Base-by-base conservation (phyloP, 2,888 invertebrate genomes). In the Lycaena phlaeas region DNA sequence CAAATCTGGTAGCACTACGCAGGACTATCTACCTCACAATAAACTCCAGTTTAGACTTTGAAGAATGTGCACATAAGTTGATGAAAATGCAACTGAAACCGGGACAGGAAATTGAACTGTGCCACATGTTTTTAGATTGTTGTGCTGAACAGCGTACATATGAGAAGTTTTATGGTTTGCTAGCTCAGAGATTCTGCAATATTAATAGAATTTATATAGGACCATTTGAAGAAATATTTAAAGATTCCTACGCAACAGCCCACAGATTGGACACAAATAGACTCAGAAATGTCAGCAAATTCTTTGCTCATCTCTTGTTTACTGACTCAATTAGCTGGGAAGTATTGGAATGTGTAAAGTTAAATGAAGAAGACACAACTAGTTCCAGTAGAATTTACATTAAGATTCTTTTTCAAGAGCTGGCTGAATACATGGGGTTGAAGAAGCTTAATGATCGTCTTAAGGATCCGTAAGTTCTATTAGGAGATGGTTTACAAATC, bases 61-160 rank as follows among this genome's bases (percentile, higher is more conserved):
- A 99, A 69, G 99, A 99, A 85, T 98, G 98, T 69, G 97, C 97
- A 2, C 99, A 99, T 69, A 99, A 99, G 69, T 81, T 99, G 1
- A 90, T 99, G 87, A 98, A 97, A 75, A 94, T 99, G 94, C 93
- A 98, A 50, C 67, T 98, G 12, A 97, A 97, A 69, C 97, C 97
- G 0, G 97, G 97, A 0, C 97, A 98, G 70, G 97, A 98, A 79
- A 91, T 94, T 17, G 99, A 99, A 70, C 85, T 99, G 5, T 98
- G 98, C 59, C 96, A 98, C 76, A 99, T 99, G 99, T 96, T 99
- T 52, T 84, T 96, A 40, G 99, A 99, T 77, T 99, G 99, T 68
- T 99, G 99, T 74, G 98, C 98, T 3, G 98, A 99, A 71, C 96
- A 97, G 76, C 87, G 99, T 46, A 99, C 98, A 0, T 99, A 98